Evolutionary conservation across 2,113 vertebrate genomes (phyloP).

Genomic region (Varanus komodoensis): DNA sequence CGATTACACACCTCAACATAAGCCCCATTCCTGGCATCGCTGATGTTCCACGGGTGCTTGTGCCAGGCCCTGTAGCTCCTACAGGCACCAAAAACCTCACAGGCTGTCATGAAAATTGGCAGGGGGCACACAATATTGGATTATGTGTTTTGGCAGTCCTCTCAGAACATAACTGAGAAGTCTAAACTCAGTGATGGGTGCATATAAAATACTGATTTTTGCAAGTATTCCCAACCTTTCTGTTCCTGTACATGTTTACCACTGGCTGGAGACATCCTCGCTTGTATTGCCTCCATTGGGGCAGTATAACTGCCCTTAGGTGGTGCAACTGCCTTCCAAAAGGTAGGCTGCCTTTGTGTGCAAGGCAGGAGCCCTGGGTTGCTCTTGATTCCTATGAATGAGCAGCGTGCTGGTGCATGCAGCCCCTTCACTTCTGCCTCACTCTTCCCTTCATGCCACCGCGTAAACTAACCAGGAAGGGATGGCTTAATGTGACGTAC

Average conservation of each 20-base stretch:
- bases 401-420: too few relatives aligned
- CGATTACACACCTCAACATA: neutral
- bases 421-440: too few relatives aligned
- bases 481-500: too few relatives aligned
- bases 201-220: neutral
- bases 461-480: too few relatives aligned
- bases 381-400: too few relatives aligned
- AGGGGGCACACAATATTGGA: neutral
- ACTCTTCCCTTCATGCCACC: too few relatives aligned
- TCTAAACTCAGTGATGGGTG: neutral
- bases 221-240: neutral
- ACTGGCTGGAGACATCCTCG: neutral
- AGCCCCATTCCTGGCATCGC: neutral
- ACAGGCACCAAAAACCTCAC: neutral
- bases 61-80: neutral
- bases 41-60: neutral
- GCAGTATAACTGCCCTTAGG: neutral
- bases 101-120: neutral
- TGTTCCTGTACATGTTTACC: neutral
- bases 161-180: neutral
- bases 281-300: neutral
- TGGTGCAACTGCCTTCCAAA: neutral
- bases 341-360: too few relatives aligned
- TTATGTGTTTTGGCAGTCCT: neutral
- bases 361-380: too few relatives aligned